Conservation (phyloP, 2,797 vertebrate species). For the Dipus sagitta region DNA sequence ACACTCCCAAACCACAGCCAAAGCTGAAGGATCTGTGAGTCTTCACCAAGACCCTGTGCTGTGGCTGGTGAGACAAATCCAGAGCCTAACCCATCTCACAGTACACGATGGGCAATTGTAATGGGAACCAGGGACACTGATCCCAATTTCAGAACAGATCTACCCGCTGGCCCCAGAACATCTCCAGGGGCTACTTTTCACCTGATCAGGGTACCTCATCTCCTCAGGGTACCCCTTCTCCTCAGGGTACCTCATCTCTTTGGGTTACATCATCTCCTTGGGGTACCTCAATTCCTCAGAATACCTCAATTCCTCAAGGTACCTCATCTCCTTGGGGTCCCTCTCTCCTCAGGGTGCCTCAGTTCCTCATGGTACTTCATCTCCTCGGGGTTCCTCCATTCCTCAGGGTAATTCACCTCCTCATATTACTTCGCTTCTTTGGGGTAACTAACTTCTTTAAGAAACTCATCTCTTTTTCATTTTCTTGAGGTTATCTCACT, state of each 20-base stretch:
- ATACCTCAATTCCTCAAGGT: too few species aligned
- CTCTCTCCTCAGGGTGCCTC: neutral
- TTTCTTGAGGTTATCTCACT: too few species aligned
- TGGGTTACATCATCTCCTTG: neutral
- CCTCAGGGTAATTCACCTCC: neutral
- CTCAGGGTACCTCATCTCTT: neutral
- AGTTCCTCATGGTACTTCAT: neutral
- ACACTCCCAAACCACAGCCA: neutral
- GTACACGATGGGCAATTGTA: too few species aligned
- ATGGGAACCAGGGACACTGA: neutral
- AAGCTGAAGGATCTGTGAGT: neutral
- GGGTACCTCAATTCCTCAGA: neutral
- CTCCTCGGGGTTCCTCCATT: neutral
- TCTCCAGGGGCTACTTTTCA: neutral
- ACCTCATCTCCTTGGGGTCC: neutral
- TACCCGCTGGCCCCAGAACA: neutral
- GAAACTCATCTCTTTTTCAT: neutral
- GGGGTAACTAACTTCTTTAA: neutral
- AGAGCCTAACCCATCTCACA: fast-evolving
- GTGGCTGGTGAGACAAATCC: neutral
- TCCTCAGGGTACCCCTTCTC: neutral
- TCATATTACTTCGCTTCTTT: neutral
- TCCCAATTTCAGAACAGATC: neutral
- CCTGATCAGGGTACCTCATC: neutral
- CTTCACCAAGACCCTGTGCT: neutral